These are phyloP conservation scores for Cryptus armator DNA, from an alignment of 2,888 invertebrate genomes.

Conservation along the genomic window DNA sequence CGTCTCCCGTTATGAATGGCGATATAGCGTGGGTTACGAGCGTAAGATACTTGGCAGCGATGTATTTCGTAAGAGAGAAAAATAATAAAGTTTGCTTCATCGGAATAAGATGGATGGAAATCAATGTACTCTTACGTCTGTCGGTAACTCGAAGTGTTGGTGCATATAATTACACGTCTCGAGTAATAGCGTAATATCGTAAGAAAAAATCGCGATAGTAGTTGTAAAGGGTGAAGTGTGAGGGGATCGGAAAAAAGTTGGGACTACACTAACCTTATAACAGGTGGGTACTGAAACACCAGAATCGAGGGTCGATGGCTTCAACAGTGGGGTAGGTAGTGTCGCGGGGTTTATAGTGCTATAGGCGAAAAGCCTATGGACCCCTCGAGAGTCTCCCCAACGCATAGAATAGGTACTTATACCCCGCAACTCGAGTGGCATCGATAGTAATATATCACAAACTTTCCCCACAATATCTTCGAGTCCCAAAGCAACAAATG, in stretches of 20 bases:
- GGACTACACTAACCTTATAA: conserved; percentile 17
- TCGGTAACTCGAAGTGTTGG: neutral
- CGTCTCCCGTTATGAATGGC: conserved; percentile 68
- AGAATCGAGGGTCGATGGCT: conserved; percentile 20
- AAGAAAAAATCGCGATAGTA: neutral
- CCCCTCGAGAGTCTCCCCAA: neutral
- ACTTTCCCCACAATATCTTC: conserved; percentile 43
- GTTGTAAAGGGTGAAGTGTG: conserved; percentile 7
- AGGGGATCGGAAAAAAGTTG: conserved; percentile 15
- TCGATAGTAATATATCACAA: conserved; percentile 15
- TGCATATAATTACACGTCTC: neutral
- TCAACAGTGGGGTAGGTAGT: conserved; percentile 34
- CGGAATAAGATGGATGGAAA: conserved; percentile 52
- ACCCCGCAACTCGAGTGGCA: neutral
- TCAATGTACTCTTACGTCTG: conserved; percentile 55
- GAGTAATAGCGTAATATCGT: neutral
- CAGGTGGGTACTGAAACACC: conserved; percentile 23
- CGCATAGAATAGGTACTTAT: too few species aligned
- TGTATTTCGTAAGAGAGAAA: conserved; percentile 49
- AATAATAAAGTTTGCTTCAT: conserved; percentile 34
- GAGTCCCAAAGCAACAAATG: conserved; percentile 19
- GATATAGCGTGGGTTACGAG: conserved; percentile 57
- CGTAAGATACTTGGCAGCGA: conserved; percentile 11
- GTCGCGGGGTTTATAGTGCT: neutral
- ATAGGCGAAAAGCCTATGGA: neutral